phyloP scores from a whole-genome alignment of 2,888 invertebrate genomes.

The Acanthosepion esculentum region DNA sequence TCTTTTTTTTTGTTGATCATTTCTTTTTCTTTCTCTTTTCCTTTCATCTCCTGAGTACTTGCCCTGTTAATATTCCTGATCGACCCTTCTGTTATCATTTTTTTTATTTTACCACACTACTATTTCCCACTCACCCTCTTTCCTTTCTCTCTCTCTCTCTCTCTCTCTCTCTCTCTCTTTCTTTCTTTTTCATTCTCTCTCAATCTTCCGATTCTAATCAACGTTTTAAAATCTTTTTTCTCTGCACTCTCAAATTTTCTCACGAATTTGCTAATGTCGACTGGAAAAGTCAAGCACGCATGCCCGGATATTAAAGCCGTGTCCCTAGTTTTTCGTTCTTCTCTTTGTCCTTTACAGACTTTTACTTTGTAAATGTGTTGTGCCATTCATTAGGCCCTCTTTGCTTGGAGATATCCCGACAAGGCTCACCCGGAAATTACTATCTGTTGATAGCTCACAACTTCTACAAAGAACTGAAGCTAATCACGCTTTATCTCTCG shows the following conservation, averaged over 20 bases:
- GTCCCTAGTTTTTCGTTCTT: background rate
- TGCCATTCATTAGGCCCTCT: background rate
- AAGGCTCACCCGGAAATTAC: background rate
- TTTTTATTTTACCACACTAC: background rate
- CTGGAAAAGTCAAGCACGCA: background rate
- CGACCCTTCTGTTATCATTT: background rate
- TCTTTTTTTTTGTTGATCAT: background rate
- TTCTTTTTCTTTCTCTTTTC: background rate
- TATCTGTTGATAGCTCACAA: constrained; percentile 24
- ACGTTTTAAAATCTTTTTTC: background rate
- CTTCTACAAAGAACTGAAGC: background rate
- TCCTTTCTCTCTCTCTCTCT: background rate
- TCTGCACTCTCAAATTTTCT: background rate
- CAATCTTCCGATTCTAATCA: background rate
- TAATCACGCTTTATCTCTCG: background rate
- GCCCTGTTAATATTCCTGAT: background rate
- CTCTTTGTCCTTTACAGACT: background rate
- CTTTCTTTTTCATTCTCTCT: background rate
- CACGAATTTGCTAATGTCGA: background rate
- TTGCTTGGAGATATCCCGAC: background rate
- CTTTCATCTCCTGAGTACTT: background rate
- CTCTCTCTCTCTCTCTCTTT: background rate
- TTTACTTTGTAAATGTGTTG: background rate
- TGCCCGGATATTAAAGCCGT: background rate
- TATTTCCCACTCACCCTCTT: background rate